Evolutionary conservation across 2,888 invertebrate species (phyloP).

Genomic region (Anthrax anthrax): DNA sequence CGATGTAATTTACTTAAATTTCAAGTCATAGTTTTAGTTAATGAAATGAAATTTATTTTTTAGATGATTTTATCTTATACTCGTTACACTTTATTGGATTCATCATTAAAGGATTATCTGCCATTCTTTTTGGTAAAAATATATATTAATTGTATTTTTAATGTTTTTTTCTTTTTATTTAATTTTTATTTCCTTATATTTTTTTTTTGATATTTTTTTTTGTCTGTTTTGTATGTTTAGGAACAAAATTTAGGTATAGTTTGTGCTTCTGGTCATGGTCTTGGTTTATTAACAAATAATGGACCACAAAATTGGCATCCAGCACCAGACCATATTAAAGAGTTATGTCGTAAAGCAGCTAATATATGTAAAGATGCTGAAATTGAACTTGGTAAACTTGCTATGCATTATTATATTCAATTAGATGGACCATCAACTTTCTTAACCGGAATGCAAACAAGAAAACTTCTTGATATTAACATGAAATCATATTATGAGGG

Average conservation of each 20-base stretch:
- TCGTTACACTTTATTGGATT: constrained; percentile 66
- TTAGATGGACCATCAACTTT: constrained; percentile 52
- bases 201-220: not conserved
- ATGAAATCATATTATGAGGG: constrained; percentile 48
- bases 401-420: constrained; percentile 48
- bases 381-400: constrained; percentile 57
- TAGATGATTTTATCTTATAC: constrained; percentile 50
- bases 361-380: constrained; percentile 48
- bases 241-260: constrained; percentile 52
- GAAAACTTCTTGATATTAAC: constrained; percentile 45
- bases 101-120: constrained; percentile 55
- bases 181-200: not conserved
- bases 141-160: too few species aligned
- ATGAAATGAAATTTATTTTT: not conserved
- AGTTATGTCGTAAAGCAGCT: constrained; percentile 44
- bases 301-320: constrained; percentile 68
- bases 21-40: not conserved
- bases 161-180: not conserved
- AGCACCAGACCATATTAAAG: constrained; percentile 46
- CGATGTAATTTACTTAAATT: constrained; percentile 20
- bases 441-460: constrained; percentile 62
- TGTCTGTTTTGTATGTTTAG: constrained; percentile 27
- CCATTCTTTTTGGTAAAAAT: constrained; percentile 49
- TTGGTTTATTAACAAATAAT: constrained; percentile 60
- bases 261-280: constrained; percentile 60